phyloP scores from a whole-genome alignment of 2,888 invertebrate species.

The Synanthedon tipuliformis region DNA sequence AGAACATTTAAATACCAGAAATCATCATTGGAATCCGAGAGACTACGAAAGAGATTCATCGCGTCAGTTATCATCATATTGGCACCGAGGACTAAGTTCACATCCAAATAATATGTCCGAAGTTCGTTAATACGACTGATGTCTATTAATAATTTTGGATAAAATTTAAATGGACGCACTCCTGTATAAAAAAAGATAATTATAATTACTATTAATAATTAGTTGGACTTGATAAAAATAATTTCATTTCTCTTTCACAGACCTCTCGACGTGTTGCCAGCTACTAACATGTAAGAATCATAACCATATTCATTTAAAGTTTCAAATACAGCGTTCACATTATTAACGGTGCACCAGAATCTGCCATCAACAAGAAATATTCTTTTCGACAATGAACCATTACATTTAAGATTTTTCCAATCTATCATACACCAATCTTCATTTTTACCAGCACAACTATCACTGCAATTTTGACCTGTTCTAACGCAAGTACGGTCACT shows the following conservation, averaged over 20 bases:
- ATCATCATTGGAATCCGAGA: conserved; percentile 25
- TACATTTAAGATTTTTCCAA: conserved; percentile 12
- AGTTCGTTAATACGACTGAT: conserved; percentile 3
- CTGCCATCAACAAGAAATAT: conserved; percentile 36
- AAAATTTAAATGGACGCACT: conserved; percentile 2
- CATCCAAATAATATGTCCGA: conserved; percentile 3
- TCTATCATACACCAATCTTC: conserved; percentile 28
- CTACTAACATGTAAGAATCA: conserved; percentile 71
- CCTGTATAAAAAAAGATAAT: conserved; percentile 1
- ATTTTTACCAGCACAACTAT: conserved; percentile 2
- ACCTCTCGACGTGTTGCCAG: conserved; percentile 82
- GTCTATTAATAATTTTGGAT: conserved; percentile 5
- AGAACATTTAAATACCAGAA: conserved; percentile 71
- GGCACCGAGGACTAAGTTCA: conserved; percentile 3
- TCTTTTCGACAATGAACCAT: conserved; percentile 26
- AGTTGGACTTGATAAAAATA: not conserved
- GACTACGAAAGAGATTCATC: conserved; percentile 45
- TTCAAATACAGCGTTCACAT: conserved; percentile 61
- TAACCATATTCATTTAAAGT: conserved; percentile 50
- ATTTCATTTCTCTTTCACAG: not conserved
- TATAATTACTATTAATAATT: too few relatives aligned
- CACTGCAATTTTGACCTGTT: conserved; percentile 10
- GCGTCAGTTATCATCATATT: conserved; percentile 63
- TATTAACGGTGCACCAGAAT: conserved; percentile 66
- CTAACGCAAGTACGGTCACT: conserved; percentile 15